Conservation (phyloP, 1,140 invertebrate genomes). For the Ridgeia piscesae region DNA sequence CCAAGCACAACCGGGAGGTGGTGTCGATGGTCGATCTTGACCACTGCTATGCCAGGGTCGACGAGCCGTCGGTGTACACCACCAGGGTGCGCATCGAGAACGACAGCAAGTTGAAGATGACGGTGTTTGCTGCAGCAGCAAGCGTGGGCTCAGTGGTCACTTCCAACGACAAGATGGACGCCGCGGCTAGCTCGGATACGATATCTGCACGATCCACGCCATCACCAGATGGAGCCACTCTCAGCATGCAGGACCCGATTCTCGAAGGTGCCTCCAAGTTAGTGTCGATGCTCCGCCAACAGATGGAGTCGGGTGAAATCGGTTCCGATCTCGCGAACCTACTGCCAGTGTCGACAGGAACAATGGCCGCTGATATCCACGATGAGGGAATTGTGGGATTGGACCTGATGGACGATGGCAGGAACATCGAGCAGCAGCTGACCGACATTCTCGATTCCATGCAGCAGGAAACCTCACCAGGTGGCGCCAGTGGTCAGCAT, state of each 20-base stretch:
- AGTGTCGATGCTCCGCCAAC: background rate
- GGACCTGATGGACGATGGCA: background rate
- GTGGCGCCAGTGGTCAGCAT: background rate
- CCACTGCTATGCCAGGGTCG: background rate
- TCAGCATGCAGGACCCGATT: background rate
- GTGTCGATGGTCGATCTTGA: background rate
- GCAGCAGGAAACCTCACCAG: background rate
- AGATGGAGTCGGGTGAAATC: background rate
- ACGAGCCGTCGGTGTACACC: background rate
- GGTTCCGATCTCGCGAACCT: background rate
- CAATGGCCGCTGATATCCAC: background rate
- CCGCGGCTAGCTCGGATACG: background rate
- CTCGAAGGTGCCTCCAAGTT: background rate
- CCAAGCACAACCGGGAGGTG: background rate
- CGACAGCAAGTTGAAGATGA: background rate
- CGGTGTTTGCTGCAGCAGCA: background rate
- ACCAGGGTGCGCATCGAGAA: background rate
- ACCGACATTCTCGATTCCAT: background rate
- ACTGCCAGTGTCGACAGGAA: background rate
- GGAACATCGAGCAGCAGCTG: background rate
- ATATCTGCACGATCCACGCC: background rate
- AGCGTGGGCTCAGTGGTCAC: background rate
- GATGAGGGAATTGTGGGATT: background rate
- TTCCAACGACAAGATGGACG: background rate
- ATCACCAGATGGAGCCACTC: background rate